These are phyloP conservation scores for Heterodera schachtii DNA, from an alignment of 1,140 invertebrate species.

Conservation along the genomic window DNA sequence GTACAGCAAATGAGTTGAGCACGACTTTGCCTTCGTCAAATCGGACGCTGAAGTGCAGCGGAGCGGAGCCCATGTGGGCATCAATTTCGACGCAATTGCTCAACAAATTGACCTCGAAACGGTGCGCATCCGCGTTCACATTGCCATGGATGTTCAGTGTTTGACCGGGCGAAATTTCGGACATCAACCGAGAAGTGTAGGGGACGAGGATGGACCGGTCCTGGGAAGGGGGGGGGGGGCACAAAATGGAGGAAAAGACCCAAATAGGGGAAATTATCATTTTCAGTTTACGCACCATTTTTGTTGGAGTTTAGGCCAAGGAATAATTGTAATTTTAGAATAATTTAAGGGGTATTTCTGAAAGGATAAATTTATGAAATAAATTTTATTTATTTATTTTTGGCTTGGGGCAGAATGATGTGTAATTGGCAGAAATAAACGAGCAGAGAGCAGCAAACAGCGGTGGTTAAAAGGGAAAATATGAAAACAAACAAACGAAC, in stretches of 20 bases:
- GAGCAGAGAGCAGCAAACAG: too few species aligned
- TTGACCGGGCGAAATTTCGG: constrained; percentile 37
- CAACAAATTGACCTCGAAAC: constrained; percentile 45
- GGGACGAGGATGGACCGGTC: constrained; percentile 1
- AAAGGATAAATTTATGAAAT: too few species aligned
- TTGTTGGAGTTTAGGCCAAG: not conserved
- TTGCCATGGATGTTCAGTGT: constrained; percentile 34
- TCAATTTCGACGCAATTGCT: constrained; percentile 32
- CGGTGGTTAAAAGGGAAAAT: too few species aligned
- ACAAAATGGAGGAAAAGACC: not conserved
- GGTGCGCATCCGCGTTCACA: constrained; percentile 27
- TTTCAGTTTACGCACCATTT: not conserved
- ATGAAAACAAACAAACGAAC: too few species aligned
- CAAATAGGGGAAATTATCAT: too few species aligned
- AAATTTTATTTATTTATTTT: not conserved
- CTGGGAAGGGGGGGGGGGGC: not conserved
- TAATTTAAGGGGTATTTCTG: too few species aligned
- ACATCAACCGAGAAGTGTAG: constrained; percentile 30
- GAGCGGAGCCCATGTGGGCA: constrained; percentile 36
- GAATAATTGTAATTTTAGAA: too few species aligned
- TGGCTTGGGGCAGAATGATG: not conserved
- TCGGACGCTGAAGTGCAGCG: constrained; percentile 46
- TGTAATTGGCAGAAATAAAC: too few species aligned
- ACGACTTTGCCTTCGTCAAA: constrained; percentile 53
- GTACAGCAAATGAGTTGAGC: constrained; percentile 46